Conservation (phyloP, 2,888 invertebrate genomes). For the Polydrusus cervinus region DNA sequence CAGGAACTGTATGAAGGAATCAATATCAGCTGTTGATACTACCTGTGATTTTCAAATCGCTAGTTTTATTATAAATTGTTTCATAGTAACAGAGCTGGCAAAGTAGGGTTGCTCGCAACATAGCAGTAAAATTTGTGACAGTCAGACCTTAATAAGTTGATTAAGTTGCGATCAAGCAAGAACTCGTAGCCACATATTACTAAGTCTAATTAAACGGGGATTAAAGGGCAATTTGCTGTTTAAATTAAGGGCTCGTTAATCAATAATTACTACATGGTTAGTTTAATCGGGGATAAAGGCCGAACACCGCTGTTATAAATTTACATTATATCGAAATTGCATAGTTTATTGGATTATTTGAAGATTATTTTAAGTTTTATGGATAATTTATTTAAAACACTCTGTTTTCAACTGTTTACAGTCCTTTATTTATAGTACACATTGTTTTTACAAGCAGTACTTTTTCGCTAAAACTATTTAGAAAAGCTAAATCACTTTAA, state of each 20-base stretch:
- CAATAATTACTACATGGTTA: slow-evolving; percentile 46
- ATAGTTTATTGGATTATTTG: background rate
- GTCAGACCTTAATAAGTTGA: slow-evolving; percentile 6
- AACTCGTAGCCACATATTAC: slow-evolving; percentile 43
- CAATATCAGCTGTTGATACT: too few relatives aligned
- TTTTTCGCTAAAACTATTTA: too few relatives aligned
- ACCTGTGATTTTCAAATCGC: too few relatives aligned
- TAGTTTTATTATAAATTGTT: too few relatives aligned
- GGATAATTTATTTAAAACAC: too few relatives aligned
- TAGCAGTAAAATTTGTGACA: background rate
- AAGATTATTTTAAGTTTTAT: background rate
- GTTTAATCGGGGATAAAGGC: slow-evolving; percentile 40
- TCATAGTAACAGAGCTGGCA: too few relatives aligned
- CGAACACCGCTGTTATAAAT: slow-evolving; percentile 6
- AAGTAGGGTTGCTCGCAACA: too few relatives aligned
- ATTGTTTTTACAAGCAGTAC: too few relatives aligned
- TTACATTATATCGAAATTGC: slow-evolving; percentile 4
- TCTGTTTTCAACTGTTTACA: too few relatives aligned
- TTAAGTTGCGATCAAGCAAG: slow-evolving; percentile 40
- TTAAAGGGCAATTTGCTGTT: slow-evolving; percentile 50
- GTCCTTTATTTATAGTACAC: too few relatives aligned
- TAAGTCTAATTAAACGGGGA: slow-evolving; percentile 52
- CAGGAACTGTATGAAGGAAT: too few relatives aligned
- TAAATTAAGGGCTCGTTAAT: slow-evolving; percentile 50
- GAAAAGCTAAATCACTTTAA: too few relatives aligned